A percentile compares a stretch with the other conserved stretches of the same genome.
phyloP scores from a whole-genome alignment of 2,888 invertebrate species.

The Brenthis hecate region DNA sequence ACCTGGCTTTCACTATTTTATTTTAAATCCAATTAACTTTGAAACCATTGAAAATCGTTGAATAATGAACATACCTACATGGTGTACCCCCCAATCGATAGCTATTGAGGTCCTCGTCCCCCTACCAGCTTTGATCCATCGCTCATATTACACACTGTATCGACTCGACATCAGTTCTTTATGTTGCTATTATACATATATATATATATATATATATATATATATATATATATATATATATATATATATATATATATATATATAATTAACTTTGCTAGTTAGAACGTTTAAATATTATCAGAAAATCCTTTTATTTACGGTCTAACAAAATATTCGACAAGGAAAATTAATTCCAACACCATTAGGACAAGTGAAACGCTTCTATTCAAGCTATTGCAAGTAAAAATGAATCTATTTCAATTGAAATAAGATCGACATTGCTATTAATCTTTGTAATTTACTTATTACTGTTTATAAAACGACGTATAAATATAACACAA shows the following conservation, averaged over 20 bases:
- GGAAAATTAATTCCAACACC: slow-evolving; percentile 35
- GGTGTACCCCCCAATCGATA: too few species aligned
- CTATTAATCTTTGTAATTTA: slow-evolving; percentile 7
- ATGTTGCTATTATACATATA: not conserved
- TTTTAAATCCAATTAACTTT: too few species aligned
- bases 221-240: too few species aligned
- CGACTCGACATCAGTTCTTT: not conserved
- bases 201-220: too few species aligned
- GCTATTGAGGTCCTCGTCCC: too few species aligned
- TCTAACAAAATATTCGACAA: slow-evolving; percentile 26
- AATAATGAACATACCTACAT: too few species aligned
- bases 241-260: too few species aligned
- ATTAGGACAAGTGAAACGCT: slow-evolving; percentile 25
- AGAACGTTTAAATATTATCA: not conserved
- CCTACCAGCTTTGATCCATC: too few species aligned
- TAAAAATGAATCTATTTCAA: slow-evolving; percentile 18
- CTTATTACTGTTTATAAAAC: slow-evolving; percentile 3
- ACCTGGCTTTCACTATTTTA: too few species aligned
- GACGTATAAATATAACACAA: not conserved
- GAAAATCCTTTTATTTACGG: slow-evolving; percentile 25
- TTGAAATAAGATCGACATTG: slow-evolving; percentile 18
- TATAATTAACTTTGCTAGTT: too few species aligned
- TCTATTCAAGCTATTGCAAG: slow-evolving; percentile 2
- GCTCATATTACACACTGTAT: too few species aligned
- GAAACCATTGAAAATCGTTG: too few species aligned